phyloP scores from a whole-genome alignment of 2,797 vertebrate species.

The Gymnoscopelus braueri region DNA sequence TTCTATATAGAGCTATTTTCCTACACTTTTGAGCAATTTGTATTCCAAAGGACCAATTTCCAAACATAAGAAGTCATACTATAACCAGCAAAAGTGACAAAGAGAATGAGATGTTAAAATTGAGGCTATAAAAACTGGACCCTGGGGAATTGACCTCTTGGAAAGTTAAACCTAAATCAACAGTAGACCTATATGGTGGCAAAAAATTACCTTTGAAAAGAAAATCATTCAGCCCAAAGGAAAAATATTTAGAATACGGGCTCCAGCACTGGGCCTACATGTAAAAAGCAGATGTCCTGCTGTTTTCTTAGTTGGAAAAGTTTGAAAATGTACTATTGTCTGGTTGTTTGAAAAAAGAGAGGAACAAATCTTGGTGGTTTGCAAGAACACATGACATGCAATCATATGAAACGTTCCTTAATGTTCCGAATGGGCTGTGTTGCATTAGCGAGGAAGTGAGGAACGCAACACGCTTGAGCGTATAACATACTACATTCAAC shows the following conservation, averaged over 20 bases:
- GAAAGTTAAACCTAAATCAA: conserved; percentile 54
- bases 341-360: neutral
- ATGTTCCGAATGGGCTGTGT: conserved; percentile 4
- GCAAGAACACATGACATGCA: conserved; percentile 31
- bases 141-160: conserved; percentile 28
- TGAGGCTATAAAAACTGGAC: conserved; percentile 33
- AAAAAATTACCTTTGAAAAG: conserved; percentile 31
- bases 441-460: neutral
- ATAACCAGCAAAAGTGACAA: conserved; percentile 5
- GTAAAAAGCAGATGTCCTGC: conserved; percentile 39
- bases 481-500: too few relatives aligned
- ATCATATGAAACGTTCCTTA: conserved; percentile 27
- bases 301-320: conserved; percentile 18
- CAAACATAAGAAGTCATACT: neutral
- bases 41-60: too few relatives aligned
- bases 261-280: conserved; percentile 27
- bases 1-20: too few relatives aligned
- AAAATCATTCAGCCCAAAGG: conserved; percentile 35
- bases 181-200: conserved; percentile 34
- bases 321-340: conserved; percentile 9
- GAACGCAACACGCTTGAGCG: conserved; percentile 23
- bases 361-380: conserved; percentile 19
- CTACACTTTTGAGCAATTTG: too few relatives aligned
- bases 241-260: conserved; percentile 25
- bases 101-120: conserved; percentile 14